Base-by-base conservation (phyloP, 2,113 vertebrate species). In the Pteropus alecto region DNA sequence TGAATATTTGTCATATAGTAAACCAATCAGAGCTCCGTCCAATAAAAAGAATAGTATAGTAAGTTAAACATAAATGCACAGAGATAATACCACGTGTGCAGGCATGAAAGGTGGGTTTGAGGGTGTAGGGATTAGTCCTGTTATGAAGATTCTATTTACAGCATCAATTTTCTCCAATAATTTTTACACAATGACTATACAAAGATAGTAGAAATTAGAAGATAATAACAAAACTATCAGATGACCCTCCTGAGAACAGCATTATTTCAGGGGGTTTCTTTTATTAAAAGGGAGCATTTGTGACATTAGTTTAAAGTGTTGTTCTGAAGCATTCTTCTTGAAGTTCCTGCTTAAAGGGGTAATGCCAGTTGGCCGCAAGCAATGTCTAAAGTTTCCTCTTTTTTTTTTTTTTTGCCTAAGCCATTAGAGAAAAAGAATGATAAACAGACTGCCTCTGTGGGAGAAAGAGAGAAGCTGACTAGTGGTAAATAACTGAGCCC, bases 231-330 rank as follows among this genome's bases (percentile, higher is more conserved):
- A 51, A 83, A 43, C 12, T 67, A 56, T 76, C 46, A 89, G 71
- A 54, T 65, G 30, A 67, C 61, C 48, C 30, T 76, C 18, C 58
- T 6, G 8, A 71, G 30, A 24, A 92, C 16, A 79, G 21, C 16
- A 24, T 85, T 60, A 46, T 90, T 86, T 82, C 41, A 41, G 10
- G 24, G 56, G 26, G 1, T 9, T 71, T 95, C 35, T 87, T 91
- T 88, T 93, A 77, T 65, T 87, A 67, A 87, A 89, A 94, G 82
- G 60, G 90, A 87, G 5, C 73, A 54, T 70, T 28, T 54, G 41
- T 54, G 30, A 76, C 38, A 74, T n/a, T 30, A 26, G n/a, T 60
- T 96, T 93, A 68, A 76, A 67, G 61, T 54, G n/a, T 56, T 86
- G 15, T 63, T 79, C 76, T 88, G 73, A 77, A 24, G 68, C 4